These are phyloP conservation scores for Stictonetta naevosa DNA, from an alignment of 2,113 vertebrate genomes.

Conservation along the genomic window DNA sequence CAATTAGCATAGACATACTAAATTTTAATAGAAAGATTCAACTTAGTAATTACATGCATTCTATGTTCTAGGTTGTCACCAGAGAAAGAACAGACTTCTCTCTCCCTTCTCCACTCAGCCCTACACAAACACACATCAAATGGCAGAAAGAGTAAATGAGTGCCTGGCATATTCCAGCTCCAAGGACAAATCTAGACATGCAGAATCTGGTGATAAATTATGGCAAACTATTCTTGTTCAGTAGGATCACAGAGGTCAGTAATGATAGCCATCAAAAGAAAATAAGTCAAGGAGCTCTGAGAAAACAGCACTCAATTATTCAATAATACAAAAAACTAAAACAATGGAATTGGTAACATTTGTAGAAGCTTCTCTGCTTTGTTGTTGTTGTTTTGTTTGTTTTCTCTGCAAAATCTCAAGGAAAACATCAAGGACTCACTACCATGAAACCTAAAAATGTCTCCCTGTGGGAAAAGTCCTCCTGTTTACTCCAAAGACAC, in stretches of 20 bases:
- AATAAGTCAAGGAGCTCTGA: background rate
- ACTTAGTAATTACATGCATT: background rate
- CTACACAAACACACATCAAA: background rate
- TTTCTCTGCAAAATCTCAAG: background rate
- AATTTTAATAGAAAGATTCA: background rate
- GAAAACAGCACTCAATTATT: background rate
- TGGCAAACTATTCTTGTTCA: background rate
- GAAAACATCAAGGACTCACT: background rate
- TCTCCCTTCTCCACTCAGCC: background rate
- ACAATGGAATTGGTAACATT: background rate
- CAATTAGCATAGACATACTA: background rate
- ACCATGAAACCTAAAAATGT: background rate
- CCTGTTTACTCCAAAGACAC: background rate
- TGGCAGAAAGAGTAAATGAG: background rate
- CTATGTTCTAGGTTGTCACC: background rate
- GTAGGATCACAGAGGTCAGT: background rate
- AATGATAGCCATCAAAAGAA: background rate
- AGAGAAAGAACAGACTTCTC: background rate
- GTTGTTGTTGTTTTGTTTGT: background rate
- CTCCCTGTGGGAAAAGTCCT: background rate
- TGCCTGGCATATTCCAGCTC: background rate
- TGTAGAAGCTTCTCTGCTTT: background rate
- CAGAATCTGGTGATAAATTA: background rate
- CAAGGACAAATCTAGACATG: background rate
- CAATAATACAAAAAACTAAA: background rate